Evolutionary conservation across 2,113 vertebrate genomes (phyloP).

Genomic region (Sapajus apella): DNA sequence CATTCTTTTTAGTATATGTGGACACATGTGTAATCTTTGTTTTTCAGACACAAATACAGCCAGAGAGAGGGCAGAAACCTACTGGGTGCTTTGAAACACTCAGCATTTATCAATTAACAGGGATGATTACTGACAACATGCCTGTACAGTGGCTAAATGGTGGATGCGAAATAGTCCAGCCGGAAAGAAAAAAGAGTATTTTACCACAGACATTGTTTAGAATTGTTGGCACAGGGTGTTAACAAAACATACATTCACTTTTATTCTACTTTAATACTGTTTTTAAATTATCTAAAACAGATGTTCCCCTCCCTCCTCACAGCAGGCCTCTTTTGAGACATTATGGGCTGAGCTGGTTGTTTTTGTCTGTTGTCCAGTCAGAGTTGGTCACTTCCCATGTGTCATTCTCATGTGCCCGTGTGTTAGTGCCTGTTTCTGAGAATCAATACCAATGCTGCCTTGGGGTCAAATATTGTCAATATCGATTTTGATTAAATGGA

Average conservation of each 20-base stretch:
- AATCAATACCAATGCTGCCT: not conserved
- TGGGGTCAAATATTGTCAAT: not conserved
- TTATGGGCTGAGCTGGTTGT: not conserved
- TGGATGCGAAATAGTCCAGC: not conserved
- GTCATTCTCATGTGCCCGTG: accelerated
- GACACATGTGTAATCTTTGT: not conserved
- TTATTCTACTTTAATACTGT: not conserved
- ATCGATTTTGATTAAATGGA: not conserved
- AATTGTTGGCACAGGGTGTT: not conserved
- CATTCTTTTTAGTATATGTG: not conserved
- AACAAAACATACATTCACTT: not conserved
- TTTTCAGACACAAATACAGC: not conserved
- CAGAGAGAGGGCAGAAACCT: not conserved
- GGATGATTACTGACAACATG: not conserved
- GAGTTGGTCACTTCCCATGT: not conserved
- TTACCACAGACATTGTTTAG: not conserved
- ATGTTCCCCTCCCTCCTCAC: not conserved
- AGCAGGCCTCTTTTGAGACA: not conserved
- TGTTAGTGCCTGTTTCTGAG: not conserved
- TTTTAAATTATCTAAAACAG: not conserved
- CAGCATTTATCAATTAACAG: not conserved
- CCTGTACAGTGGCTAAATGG: not conserved
- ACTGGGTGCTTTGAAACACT: not conserved
- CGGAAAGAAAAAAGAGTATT: not conserved
- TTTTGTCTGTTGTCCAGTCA: not conserved